phyloP scores from a whole-genome alignment of 1,140 invertebrate species.

The Agraylea sexmaculata region DNA sequence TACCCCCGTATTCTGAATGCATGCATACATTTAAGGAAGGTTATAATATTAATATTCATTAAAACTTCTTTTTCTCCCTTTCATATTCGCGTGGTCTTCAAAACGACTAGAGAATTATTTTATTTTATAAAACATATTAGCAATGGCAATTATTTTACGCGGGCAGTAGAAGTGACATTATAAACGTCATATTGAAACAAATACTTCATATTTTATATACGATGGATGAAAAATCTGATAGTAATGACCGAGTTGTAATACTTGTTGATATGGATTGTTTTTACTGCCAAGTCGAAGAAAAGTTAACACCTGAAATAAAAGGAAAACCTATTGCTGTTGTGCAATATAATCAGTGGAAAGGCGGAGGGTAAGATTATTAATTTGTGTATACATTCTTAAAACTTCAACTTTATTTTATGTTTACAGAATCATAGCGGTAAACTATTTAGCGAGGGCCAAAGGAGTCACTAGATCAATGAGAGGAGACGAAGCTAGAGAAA shows the following conservation, averaged over 20 bases:
- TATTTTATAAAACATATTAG: too few relatives aligned
- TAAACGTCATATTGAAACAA: too few relatives aligned
- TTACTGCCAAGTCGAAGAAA: constrained; percentile 92
- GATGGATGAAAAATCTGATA: constrained; percentile 1
- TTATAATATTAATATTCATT: too few relatives aligned
- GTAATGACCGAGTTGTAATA: constrained; percentile 55
- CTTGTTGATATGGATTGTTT: constrained; percentile 98
- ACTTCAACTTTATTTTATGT: constrained; percentile 10
- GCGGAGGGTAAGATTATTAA: constrained; percentile 60
- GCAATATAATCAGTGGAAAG: constrained; percentile 87
- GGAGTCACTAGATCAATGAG: constrained; percentile 84
- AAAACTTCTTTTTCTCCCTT: too few relatives aligned
- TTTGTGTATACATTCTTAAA: constrained; percentile 6
- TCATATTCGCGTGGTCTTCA: too few relatives aligned
- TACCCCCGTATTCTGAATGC: too few relatives aligned
- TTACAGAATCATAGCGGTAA: constrained; percentile 88
- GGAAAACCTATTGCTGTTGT: constrained; percentile 90
- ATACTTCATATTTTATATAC: too few relatives aligned
- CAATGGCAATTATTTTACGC: too few relatives aligned
- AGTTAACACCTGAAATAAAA: constrained; percentile 63
- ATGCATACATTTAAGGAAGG: too few relatives aligned
- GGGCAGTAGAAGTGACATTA: too few relatives aligned
- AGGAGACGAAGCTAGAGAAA: constrained; percentile 80
- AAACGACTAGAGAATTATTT: too few relatives aligned
- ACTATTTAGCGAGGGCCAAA: constrained; percentile 84